Evolutionary conservation across 1,140 invertebrate genomes (phyloP).

Genomic region (Rhopalosiphum padi): DNA sequence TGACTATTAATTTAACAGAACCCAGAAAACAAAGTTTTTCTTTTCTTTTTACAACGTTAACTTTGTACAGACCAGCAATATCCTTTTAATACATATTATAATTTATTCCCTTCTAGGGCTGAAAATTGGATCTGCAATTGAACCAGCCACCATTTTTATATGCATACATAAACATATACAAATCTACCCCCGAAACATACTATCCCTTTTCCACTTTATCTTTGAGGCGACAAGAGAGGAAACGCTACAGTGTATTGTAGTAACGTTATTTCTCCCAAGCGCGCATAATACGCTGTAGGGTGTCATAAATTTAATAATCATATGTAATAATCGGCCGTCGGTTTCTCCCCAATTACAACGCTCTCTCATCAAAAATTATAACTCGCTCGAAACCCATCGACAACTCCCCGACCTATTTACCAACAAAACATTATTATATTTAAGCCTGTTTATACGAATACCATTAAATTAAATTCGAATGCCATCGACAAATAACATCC

Average conservation of each 20-base stretch:
- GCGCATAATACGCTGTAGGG: not conserved
- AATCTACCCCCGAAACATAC: conserved; percentile 25
- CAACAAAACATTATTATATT: conserved; percentile 22
- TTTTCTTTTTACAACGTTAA: not conserved
- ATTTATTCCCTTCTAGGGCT: conserved; percentile 41
- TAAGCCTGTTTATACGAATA: not conserved
- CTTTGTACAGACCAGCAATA: not conserved
- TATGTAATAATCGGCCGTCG: not conserved
- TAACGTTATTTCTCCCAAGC: not conserved
- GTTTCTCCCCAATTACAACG: conserved; percentile 36
- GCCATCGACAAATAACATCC: not conserved
- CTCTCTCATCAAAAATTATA: conserved; percentile 32
- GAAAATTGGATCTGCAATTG: conserved; percentile 33
- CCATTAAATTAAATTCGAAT: not conserved
- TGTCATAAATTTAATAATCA: conserved; percentile 44
- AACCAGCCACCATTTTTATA: conserved; percentile 13
- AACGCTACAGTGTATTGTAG: not conserved
- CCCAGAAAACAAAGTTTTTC: conserved; percentile 24
- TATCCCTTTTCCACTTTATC: not conserved
- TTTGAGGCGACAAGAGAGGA: not conserved
- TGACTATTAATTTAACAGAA: conserved; percentile 4
- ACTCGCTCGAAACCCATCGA: not conserved
- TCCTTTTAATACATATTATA: conserved; percentile 26
- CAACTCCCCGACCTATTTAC: not conserved
- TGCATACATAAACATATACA: not conserved